These are phyloP conservation scores for Anoplius nigerrimus DNA, from an alignment of 2,888 invertebrate genomes.

Conservation along the genomic window DNA sequence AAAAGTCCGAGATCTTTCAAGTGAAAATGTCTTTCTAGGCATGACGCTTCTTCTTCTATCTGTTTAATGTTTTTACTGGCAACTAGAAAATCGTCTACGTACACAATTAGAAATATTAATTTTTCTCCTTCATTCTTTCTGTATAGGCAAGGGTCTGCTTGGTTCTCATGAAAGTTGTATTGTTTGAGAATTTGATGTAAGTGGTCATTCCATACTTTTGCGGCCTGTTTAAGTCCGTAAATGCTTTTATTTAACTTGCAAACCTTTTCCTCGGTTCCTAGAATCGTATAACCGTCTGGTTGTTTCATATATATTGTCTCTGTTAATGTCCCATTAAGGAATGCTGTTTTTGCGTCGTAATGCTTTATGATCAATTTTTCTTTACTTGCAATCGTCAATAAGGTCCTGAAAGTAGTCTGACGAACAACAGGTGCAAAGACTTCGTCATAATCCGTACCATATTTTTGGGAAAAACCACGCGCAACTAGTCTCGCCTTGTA, in stretches of 20 bases:
- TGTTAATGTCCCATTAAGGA: background rate
- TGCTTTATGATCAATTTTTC: slow-evolving; percentile 10
- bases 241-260: too few relatives aligned
- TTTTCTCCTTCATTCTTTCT: slow-evolving; percentile 1
- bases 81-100: slow-evolving; percentile 19
- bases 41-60: background rate
- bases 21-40: background rate
- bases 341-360: slow-evolving; percentile 8
- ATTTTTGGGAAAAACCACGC: background rate
- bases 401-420: background rate
- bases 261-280: slow-evolving; percentile 12
- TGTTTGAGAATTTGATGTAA: background rate
- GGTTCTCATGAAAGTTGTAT: background rate
- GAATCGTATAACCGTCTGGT: background rate
- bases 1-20: slow-evolving; percentile 9
- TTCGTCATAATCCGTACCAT: slow-evolving; percentile 6
- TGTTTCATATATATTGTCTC: slow-evolving; percentile 4
- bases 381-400: background rate
- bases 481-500: slow-evolving; percentile 4
- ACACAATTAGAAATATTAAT: slow-evolving; percentile 6
- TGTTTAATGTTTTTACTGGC: background rate
- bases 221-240: slow-evolving; percentile 24
- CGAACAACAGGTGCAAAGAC: slow-evolving; percentile 10
- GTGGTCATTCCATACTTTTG: background rate
- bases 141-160: slow-evolving; percentile 17